Percentiles rank a stretch among this genome's conserved stretches.
Evolutionary conservation across 1,140 invertebrate species (phyloP).

Genomic region (Saccostrea echinata): DNA sequence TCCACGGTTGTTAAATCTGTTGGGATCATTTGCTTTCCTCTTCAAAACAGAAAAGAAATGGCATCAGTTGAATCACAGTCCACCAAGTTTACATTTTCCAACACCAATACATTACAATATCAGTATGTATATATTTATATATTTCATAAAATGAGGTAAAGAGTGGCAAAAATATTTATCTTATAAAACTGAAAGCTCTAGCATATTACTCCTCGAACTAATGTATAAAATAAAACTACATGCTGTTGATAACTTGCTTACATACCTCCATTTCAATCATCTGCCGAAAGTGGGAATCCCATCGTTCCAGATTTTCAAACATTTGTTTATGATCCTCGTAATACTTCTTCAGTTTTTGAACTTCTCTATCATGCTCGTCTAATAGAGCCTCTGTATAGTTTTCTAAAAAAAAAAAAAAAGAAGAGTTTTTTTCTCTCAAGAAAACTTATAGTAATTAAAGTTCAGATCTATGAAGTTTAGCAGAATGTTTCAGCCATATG

Average conservation of each 20-base stretch:
- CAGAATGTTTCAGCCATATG: too few species aligned
- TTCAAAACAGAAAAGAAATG: slow-evolving; percentile 59
- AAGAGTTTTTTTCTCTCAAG: too few species aligned
- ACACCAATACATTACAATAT: neutral
- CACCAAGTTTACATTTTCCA: neutral
- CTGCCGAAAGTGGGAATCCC: slow-evolving; percentile 67
- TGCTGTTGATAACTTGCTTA: neutral
- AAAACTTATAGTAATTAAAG: too few species aligned
- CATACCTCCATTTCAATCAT: slow-evolving; percentile 74
- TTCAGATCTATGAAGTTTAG: too few species aligned
- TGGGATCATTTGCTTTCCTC: slow-evolving; percentile 86
- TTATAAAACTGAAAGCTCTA: neutral
- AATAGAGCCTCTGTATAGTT: slow-evolving; percentile 88
- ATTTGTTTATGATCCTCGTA: slow-evolving; percentile 86
- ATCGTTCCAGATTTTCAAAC: slow-evolving; percentile 79
- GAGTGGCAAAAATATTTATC: neutral
- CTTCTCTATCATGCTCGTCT: slow-evolving; percentile 87
- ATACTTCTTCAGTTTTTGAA: slow-evolving; percentile 85
- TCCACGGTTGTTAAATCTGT: slow-evolving; percentile 90
- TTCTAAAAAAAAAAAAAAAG: slow-evolving; percentile 79
- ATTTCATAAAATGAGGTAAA: neutral
- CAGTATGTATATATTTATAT: neutral
- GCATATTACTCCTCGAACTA: too few species aligned
- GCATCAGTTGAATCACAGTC: neutral
- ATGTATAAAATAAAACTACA: too few species aligned